Conservation (phyloP, 2,888 invertebrate genomes). For the Ptilodon capucinus region DNA sequence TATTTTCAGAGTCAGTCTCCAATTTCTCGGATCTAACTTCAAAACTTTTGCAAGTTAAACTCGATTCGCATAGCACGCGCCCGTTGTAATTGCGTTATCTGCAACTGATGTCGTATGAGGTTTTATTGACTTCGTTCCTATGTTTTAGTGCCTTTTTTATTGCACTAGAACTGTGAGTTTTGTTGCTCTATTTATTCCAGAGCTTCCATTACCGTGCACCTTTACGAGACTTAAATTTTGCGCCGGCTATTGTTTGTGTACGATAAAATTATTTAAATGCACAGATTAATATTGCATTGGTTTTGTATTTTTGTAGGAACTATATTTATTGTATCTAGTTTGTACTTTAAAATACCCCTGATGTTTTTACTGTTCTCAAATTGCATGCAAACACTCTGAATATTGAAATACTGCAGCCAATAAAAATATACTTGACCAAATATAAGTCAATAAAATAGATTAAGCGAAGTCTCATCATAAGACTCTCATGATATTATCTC, state of each 20-base stretch:
- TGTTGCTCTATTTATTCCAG: not conserved
- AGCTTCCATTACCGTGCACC: not conserved
- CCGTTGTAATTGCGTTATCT: conserved; percentile 14
- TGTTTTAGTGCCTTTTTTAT: conserved; percentile 28
- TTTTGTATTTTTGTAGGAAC: too few species aligned
- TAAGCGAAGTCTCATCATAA: too few species aligned
- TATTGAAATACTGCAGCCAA: too few species aligned
- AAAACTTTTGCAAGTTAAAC: conserved; percentile 7
- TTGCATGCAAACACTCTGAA: too few species aligned
- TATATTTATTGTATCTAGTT: too few species aligned
- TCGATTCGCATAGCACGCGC: conserved; percentile 11
- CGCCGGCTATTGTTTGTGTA: conserved; percentile 1
- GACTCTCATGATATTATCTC: too few species aligned
- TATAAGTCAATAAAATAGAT: too few species aligned
- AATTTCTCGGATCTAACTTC: conserved; percentile 7
- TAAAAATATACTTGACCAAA: too few species aligned
- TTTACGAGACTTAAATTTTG: not conserved
- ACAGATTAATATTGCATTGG: too few species aligned
- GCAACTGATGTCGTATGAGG: conserved; percentile 12
- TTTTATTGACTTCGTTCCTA: conserved; percentile 19
- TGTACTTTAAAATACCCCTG: too few species aligned
- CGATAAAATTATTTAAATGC: conserved; percentile 3
- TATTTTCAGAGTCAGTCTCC: not conserved
- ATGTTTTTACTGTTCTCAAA: too few species aligned
- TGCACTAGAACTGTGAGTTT: conserved; percentile 8